A percentile compares a stretch with the other conserved stretches of the same genome.
Conservation (phyloP, 2,888 invertebrate genomes). For the Drosophila macrothrix region DNA sequence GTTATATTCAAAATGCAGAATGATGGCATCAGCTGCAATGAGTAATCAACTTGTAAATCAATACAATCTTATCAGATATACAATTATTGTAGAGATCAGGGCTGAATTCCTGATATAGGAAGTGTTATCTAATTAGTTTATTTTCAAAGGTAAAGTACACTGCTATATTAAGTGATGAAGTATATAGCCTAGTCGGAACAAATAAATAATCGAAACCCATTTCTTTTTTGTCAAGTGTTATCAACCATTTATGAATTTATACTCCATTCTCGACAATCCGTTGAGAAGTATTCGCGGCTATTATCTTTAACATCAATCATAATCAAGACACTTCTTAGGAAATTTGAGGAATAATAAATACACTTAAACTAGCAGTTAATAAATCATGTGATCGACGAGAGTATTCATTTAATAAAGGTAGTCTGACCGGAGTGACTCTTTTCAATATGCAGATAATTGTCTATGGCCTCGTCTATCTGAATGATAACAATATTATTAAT, state of each 20-base stretch:
- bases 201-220: not conserved
- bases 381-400: not conserved
- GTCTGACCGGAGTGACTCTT: not conserved
- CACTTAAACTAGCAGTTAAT: not conserved
- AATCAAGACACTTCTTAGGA: not conserved
- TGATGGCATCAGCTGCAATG: not conserved
- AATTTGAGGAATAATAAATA: not conserved
- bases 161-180: not conserved
- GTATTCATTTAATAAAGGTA: not conserved
- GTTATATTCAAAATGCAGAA: not conserved
- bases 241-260: not conserved
- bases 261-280: not conserved
- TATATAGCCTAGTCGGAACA: too few species aligned
- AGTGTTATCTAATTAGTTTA: slow-evolving; percentile 3
- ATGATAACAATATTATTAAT: not conserved
- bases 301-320: not conserved
- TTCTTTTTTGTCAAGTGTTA: not conserved
- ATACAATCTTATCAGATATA: slow-evolving; percentile 19
- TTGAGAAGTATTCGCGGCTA: not conserved
- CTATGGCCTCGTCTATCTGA: not conserved
- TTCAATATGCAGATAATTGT: too few species aligned
- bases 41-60: slow-evolving; percentile 28
- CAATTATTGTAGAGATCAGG: slow-evolving; percentile 15
- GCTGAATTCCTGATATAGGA: slow-evolving; percentile 10
- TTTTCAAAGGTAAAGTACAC: not conserved